A percentile compares a stretch with the other conserved stretches of the same genome.
phyloP scores from a whole-genome alignment of 2,888 invertebrate species.

The Thera britannica region DNA sequence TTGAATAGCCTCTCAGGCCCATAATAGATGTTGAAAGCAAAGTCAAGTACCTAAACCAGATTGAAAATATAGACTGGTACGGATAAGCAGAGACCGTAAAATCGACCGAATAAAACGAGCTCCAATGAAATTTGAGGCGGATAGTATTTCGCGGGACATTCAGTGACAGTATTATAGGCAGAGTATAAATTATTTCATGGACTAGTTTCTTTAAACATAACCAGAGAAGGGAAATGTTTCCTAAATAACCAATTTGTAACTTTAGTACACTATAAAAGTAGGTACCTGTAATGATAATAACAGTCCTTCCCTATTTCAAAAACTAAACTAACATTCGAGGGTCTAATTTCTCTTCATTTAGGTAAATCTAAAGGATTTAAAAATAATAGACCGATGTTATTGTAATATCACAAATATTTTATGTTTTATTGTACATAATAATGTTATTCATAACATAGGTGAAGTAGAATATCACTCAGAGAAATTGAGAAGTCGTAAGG shows the following conservation, averaged over 20 bases:
- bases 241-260: too few species aligned
- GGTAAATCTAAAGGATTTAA: not conserved
- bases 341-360: too few species aligned
- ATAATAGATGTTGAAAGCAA: too few species aligned
- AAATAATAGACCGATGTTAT: constrained; percentile 41
- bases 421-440: constrained; percentile 76
- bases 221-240: not conserved
- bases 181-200: not conserved
- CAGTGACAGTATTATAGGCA: constrained; percentile 5
- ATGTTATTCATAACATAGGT: constrained; percentile 75
- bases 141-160: constrained; percentile 19
- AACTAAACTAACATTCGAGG: not conserved
- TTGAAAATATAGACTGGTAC: constrained; percentile 15
- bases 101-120: constrained; percentile 12
- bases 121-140: constrained; percentile 21
- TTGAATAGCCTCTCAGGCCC: too few species aligned
- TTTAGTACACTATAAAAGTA: too few species aligned
- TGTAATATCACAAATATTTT: constrained; percentile 80
- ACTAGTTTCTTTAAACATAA: not conserved
- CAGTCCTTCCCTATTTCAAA: not conserved
- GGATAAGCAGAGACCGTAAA: constrained; percentile 18
- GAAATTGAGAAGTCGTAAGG: constrained; percentile 69
- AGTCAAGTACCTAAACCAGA: not conserved
- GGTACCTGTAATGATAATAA: too few species aligned
- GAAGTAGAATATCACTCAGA: constrained; percentile 72